Percentiles rank a stretch among this genome's conserved stretches.
These are phyloP conservation scores for Porphyrio hochstetteri DNA, from an alignment of 2,113 vertebrate species.

Conservation along the genomic window DNA sequence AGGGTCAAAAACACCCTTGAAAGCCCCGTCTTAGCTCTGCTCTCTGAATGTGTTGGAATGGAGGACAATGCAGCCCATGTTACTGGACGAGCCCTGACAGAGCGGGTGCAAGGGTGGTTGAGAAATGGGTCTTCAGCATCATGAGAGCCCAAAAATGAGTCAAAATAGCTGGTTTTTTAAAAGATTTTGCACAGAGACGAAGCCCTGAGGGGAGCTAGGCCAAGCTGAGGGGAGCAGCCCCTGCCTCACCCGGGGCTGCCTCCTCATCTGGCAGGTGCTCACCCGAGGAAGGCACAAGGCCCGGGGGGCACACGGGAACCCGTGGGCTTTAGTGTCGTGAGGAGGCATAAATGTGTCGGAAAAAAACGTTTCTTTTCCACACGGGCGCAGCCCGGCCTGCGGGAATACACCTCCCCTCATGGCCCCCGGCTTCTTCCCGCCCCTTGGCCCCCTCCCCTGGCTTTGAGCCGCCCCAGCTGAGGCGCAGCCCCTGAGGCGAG, in stretches of 20 bases:
- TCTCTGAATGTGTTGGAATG: fast-evolving
- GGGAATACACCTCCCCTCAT: no score
- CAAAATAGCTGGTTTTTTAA: fast-evolving
- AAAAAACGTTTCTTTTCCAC: not conserved
- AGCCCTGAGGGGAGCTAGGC: not conserved
- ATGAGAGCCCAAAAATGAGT: not conserved
- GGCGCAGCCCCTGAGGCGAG: not conserved
- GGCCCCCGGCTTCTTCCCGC: no score
- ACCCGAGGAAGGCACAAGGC: not conserved
- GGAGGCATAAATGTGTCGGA: not conserved
- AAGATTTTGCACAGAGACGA: no score
- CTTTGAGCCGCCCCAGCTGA: fast-evolving
- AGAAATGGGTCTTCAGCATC: not conserved
- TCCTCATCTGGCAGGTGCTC: no score
- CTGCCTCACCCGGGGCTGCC: no score
- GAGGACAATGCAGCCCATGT: not conserved
- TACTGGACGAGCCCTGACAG: not conserved
- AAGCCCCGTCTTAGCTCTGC: not conserved
- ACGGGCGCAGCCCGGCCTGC: fast-evolving
- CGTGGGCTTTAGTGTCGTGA: not conserved
- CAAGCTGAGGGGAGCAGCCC: not conserved
- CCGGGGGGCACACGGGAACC: fast-evolving
- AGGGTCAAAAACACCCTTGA: fast-evolving
- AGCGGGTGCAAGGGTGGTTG: fast-evolving
- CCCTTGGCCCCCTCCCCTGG: fast-evolving